Conservation (phyloP, 1,140 invertebrate species). For the Saxidomus purpurata region DNA sequence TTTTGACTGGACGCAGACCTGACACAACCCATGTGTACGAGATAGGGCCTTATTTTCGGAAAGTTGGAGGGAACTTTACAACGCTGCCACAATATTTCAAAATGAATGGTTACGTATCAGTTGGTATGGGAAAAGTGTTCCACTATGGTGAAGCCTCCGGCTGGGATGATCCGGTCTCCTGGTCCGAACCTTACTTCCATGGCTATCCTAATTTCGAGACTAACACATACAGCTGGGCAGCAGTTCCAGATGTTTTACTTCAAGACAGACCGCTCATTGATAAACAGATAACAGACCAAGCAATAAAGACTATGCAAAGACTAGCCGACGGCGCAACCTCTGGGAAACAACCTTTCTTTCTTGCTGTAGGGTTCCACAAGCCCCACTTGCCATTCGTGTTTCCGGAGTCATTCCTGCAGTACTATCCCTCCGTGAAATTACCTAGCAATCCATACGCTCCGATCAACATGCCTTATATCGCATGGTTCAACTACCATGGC, state of each 20-base stretch:
- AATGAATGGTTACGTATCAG: conserved; percentile 45
- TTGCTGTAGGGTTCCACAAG: conserved; percentile 74
- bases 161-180: conserved; percentile 49
- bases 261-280: neutral
- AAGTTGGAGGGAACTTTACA: conserved; percentile 59
- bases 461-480: conserved; percentile 52
- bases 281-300: conserved; percentile 23
- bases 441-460: conserved; percentile 53
- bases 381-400: conserved; percentile 76
- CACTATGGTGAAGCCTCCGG: conserved; percentile 17
- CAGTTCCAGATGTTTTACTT: conserved; percentile 16
- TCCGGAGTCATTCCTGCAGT: conserved; percentile 40
- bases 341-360: conserved; percentile 69
- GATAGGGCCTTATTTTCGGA: conserved; percentile 34
- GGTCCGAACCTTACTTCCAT: conserved; percentile 55
- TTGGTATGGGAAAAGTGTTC: conserved; percentile 60
- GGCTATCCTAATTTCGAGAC: conserved; percentile 11
- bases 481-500: conserved; percentile 56
- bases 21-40: conserved; percentile 57
- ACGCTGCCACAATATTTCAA: conserved; percentile 67
- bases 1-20: conserved; percentile 55
- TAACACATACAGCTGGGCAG: conserved; percentile 3
- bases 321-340: neutral
- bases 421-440: conserved; percentile 63
- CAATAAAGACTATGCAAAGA: conserved; percentile 25